Percentiles rank a stretch among this genome's conserved stretches.
Evolutionary conservation across 2,888 invertebrate genomes (phyloP).

Genomic region (Adela reaumurella): DNA sequence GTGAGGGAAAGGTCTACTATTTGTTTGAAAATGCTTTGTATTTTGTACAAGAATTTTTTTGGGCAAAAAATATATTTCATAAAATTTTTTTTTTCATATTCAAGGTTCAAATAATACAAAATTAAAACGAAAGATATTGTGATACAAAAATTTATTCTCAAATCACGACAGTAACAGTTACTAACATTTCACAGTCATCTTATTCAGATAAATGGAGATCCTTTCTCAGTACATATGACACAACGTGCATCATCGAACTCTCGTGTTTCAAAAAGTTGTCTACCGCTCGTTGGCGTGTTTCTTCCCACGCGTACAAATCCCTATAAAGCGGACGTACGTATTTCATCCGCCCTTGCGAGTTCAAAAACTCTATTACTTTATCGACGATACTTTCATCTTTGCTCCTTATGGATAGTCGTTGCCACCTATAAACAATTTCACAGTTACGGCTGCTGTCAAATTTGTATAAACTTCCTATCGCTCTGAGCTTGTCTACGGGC

Average conservation of each 20-base stretch:
- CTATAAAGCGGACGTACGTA: conserved; percentile 85
- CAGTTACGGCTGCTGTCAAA: conserved; percentile 66
- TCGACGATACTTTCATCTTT: conserved; percentile 64
- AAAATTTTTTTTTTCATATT: no score
- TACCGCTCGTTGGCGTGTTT: conserved; percentile 62
- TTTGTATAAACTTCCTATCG: conserved; percentile 62
- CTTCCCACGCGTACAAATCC: conserved; percentile 78
- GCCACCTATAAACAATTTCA: conserved; percentile 77
- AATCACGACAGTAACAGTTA: no score
- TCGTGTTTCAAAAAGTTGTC: conserved; percentile 68
- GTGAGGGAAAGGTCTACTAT: no score
- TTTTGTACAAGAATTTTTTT: no score
- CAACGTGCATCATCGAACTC: conserved; percentile 80
- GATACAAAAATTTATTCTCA: no score
- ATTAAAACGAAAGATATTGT: no score
- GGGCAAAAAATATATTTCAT: no score
- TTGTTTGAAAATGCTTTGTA: no score
- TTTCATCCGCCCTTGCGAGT: conserved; percentile 87
- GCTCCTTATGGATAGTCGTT: conserved; percentile 73
- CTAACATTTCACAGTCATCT: no score
- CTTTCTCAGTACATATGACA: conserved; percentile 68
- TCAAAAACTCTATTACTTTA: conserved; percentile 72
- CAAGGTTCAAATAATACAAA: no score
- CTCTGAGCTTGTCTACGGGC: conserved; percentile 53
- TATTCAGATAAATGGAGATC: conserved; percentile 59